Evolutionary conservation across 2,888 invertebrate genomes (phyloP), one percentile per base, ranked within the genome.

Genomic region (Cheilosia vulpina): DNA sequence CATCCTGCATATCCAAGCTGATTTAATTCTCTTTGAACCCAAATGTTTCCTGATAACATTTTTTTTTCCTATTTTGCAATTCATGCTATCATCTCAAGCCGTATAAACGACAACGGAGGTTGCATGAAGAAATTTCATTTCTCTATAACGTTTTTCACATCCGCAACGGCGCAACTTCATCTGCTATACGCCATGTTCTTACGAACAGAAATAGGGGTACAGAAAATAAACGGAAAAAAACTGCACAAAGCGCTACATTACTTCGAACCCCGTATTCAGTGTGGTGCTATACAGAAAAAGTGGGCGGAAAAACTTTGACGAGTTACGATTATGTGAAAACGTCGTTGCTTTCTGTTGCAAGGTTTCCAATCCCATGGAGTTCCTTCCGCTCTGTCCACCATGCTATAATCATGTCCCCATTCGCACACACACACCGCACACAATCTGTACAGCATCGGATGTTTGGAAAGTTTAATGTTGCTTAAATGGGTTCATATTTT

Each of bases 401-500:
- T 4, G 45, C 45, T 13, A 53, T 69, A 21, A 6, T 43, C 13
- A n/a, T 55, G 52, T 71, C 81, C 73, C 65, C 43, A 69, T 79
- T 43, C 43, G 73, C 69, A 52, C 69, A 27, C 17, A 68, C 38
- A 43, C 50, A 57, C 4, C 6, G 21, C 50, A 7, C 41, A 47
- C 69, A 52, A 45, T 57, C 57, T 52, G 31, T 24, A 21, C 38
- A 66, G 52, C 55, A 78, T 47, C 55, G 50, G 63, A 76, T 77
- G 76, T 77, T 81, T 81, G 81, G 62, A 76, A 79, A 72, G 87
- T 84, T 87, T 87, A 90, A 90, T 90, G 89, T 89, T 89, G 88
- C 89, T 88, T 88, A 89, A 90, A 90, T 90, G 90, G 89, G 91
- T 91, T 91, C 91, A 91, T 91, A 91, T 90, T 91, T 90, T 90